These are phyloP conservation scores for Lordiphosa stackelbergi DNA, from an alignment of 1,140 invertebrate species.

Conservation along the genomic window DNA sequence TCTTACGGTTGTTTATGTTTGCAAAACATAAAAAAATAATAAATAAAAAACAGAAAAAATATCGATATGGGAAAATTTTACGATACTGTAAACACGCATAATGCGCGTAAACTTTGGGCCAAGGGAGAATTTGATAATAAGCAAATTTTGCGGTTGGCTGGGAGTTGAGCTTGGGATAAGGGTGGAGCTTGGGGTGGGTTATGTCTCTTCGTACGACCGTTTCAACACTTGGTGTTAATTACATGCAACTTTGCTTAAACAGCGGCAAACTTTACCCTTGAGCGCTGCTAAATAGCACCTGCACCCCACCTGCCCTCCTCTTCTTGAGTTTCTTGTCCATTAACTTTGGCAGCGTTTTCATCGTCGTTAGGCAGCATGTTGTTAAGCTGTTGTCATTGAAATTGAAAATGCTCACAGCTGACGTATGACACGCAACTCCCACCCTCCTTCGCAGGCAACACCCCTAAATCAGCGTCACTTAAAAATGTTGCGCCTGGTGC, in stretches of 20 bases:
- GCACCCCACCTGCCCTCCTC: slow-evolving; percentile 1
- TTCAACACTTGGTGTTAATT: slow-evolving; percentile 66
- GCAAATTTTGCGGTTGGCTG: slow-evolving; percentile 23
- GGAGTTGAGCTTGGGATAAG: not conserved
- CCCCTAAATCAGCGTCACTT: slow-evolving; percentile 71
- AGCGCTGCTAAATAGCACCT: slow-evolving; percentile 44
- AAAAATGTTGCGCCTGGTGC: slow-evolving; percentile 61
- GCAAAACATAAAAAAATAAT: slow-evolving; percentile 21
- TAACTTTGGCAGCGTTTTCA: slow-evolving; percentile 49
- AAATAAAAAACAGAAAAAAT: slow-evolving; percentile 23
- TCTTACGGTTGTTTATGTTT: slow-evolving; percentile 37
- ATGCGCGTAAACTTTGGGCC: slow-evolving; percentile 45
- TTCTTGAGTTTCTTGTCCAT: slow-evolving; percentile 58
- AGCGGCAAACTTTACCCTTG: slow-evolving; percentile 51
- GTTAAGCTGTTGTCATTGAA: slow-evolving; percentile 71
- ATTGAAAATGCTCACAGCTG: slow-evolving; percentile 71
- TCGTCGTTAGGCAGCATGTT: slow-evolving; percentile 59
- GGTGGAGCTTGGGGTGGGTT: not conserved
- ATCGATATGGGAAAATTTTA: slow-evolving; percentile 58
- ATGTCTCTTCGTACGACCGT: slow-evolving; percentile 27
- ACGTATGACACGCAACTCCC: slow-evolving; percentile 53
- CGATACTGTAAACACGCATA: slow-evolving; percentile 71
- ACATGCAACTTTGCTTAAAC: slow-evolving; percentile 64
- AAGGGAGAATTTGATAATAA: slow-evolving; percentile 4
- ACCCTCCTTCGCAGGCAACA: slow-evolving; percentile 7